Evolutionary conservation across 2,888 invertebrate species (phyloP), one percentile per base, ranked within the genome.

Genomic region (Athalia rosae): DNA sequence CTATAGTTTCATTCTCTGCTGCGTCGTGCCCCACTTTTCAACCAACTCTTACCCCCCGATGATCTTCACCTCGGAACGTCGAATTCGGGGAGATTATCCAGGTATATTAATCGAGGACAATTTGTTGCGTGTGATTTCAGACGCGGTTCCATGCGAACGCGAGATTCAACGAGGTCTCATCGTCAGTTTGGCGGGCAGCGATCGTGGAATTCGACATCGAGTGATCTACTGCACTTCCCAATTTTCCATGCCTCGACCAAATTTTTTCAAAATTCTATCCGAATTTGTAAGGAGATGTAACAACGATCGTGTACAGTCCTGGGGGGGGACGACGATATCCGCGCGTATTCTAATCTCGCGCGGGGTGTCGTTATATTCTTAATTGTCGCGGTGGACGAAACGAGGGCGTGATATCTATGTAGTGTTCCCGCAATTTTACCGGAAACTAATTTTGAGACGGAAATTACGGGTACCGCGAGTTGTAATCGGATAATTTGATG

Each of bases 381-480:
- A 45, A 58, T 61, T 61, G 74, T 74, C 47, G 61, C 48, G 59
- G 74, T 74, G 58, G 48, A 74, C 74, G 61, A 6, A 74, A 61
- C 48, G 62, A 61, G 47, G 45, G 58, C 48, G 28, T 41, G 67
- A 8, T 45, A 74, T 74, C 59, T 61, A 59, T 62, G 48, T 74
- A 13, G 15, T 45, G 48, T 74, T 61, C 59, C 61, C 48, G 28
- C 61, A 62, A 74, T 74, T 74, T 62, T 74, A 74, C 74, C 74
- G 74, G 74, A 74, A 74, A 48, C 74, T 74, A 74, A 74, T 74
- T 56, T 62, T 48, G 28, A 15, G 74, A 48, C 74, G 74, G 74
- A 74, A 74, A 74, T 74, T 74, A 74, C 48, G 59, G 74, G 74
- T 28, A 11, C 61, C 61, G 62, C 61, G 15, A 74, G 74, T 28